These are phyloP conservation scores for Pogonocherus hispidulus DNA, from an alignment of 2,888 invertebrate species.

Conservation along the genomic window DNA sequence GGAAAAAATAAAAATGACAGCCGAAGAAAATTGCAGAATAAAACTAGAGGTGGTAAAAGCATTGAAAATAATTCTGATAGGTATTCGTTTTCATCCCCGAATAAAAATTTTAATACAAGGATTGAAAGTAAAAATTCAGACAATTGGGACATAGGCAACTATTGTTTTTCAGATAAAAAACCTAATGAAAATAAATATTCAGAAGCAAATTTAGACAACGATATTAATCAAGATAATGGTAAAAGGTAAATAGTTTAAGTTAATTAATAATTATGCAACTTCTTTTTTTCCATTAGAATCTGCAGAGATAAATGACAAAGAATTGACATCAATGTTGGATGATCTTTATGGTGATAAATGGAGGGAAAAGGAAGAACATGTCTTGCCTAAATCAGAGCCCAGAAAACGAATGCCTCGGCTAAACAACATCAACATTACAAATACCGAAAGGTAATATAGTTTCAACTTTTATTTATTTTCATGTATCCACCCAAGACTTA, in stretches of 20 bases:
- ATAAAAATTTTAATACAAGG: slow-evolving; percentile 30
- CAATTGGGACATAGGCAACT: background rate
- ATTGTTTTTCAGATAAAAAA: background rate
- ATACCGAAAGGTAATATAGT: slow-evolving; percentile 39
- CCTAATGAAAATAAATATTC: background rate
- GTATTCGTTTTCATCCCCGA: slow-evolving; percentile 34
- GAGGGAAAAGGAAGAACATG: slow-evolving; percentile 59
- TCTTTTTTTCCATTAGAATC: background rate
- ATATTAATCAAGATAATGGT: background rate
- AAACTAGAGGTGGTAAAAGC: background rate
- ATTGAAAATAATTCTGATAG: slow-evolving; percentile 35
- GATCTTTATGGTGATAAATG: slow-evolving; percentile 63
- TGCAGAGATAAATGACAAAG: background rate
- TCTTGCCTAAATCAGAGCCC: slow-evolving; percentile 59
- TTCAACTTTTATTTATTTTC: too few species aligned
- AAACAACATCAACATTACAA: slow-evolving; percentile 13
- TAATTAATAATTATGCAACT: background rate
- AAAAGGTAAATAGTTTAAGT: background rate
- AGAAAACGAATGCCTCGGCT: slow-evolving; percentile 31
- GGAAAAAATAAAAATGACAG: too few species aligned
- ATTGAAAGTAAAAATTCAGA: slow-evolving; percentile 2
- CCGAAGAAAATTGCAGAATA: too few species aligned
- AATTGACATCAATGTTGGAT: slow-evolving; percentile 54
- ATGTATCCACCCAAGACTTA: too few species aligned
- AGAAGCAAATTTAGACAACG: background rate